These are phyloP conservation scores for Apis cerana DNA, from an alignment of 1,140 invertebrate species.

Conservation along the genomic window DNA sequence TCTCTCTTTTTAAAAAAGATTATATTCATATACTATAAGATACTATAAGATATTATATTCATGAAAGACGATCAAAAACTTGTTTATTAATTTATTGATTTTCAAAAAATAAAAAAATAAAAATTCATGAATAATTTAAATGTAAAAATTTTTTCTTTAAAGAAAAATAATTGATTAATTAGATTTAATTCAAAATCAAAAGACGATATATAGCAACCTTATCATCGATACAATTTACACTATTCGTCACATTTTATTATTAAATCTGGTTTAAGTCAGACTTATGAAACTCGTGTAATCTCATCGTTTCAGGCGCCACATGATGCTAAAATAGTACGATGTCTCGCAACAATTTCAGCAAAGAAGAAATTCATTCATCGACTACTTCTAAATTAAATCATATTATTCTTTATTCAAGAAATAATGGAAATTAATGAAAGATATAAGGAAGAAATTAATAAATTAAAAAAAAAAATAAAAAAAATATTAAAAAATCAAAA, in stretches of 20 bases:
- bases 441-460: not conserved
- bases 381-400: not conserved
- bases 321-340: not conserved
- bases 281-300: not conserved
- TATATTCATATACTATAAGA: too few relatives aligned
- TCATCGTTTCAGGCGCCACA: not conserved
- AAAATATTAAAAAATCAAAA: not conserved
- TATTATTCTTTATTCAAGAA: not conserved
- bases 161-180: not conserved
- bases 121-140: too few relatives aligned
- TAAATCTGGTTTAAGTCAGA: conserved; percentile 23
- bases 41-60: too few relatives aligned
- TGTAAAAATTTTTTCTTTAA: too few relatives aligned
- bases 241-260: conserved; percentile 29
- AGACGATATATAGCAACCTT: not conserved
- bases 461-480: not conserved
- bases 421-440: not conserved
- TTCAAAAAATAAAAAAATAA: not conserved
- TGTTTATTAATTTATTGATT: not conserved
- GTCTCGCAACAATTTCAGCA: not conserved
- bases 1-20: too few relatives aligned
- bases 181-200: not conserved
- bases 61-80: too few relatives aligned
- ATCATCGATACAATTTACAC: not conserved
- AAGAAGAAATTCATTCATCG: not conserved